phyloP scores from a whole-genome alignment of 2,888 invertebrate species.

The Zelleria hepariella region DNA sequence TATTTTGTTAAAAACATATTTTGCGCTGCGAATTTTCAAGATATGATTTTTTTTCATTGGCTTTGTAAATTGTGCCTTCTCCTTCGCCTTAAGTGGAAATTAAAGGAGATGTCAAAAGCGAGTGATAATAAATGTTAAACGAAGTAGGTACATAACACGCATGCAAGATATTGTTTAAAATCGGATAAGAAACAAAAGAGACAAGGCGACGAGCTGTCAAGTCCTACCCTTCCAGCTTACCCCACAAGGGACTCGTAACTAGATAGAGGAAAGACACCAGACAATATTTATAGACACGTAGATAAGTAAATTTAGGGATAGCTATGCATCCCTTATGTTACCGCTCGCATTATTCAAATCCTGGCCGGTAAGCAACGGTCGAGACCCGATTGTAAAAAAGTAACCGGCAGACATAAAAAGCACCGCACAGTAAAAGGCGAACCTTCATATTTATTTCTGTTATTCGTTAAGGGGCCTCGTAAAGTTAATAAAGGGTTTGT shows the following conservation, averaged over 20 bases:
- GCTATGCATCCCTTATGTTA: neutral
- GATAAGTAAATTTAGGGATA: neutral
- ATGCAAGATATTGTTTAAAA: neutral
- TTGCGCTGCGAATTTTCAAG: no score
- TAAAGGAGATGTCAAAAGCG: no score
- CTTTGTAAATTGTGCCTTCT: no score
- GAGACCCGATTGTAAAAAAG: constrained; percentile 38
- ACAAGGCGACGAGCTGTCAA: neutral
- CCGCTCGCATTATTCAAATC: neutral
- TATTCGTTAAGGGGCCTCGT: constrained; percentile 63
- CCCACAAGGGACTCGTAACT: neutral
- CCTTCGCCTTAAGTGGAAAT: no score
- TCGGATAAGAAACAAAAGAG: neutral
- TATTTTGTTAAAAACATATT: no score
- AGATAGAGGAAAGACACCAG: neutral
- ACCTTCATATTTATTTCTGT: constrained; percentile 65
- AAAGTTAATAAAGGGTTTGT: constrained; percentile 69
- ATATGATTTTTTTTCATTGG: no score
- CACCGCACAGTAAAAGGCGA: constrained; percentile 45
- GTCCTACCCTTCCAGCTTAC: neutral
- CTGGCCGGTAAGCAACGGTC: neutral
- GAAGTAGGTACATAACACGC: neutral
- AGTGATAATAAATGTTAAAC: no score
- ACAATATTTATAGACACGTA: neutral
- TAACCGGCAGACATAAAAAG: constrained; percentile 40